These are phyloP conservation scores for Gila orcuttii DNA, from an alignment of 2,113 vertebrate genomes.

Conservation along the genomic window DNA sequence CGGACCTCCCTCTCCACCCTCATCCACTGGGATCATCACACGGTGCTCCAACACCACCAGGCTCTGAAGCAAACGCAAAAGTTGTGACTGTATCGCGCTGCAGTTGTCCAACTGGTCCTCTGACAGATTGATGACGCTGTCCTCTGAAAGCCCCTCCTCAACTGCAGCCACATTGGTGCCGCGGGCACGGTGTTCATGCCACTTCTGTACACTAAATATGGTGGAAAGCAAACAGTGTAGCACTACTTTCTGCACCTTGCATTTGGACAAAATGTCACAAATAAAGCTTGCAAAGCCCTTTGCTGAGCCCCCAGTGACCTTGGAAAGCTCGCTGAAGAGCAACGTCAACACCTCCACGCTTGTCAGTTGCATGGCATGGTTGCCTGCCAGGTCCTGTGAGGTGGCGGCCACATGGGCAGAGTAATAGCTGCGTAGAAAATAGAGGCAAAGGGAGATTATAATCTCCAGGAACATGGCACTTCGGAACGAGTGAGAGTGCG, in stretches of 20 bases:
- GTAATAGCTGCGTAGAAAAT: conserved; percentile 95
- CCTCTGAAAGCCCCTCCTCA: conserved; percentile 96
- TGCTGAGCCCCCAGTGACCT: conserved; percentile 92
- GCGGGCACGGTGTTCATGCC: conserved; percentile 87
- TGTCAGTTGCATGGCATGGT: conserved; percentile 97
- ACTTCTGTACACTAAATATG: conserved; percentile 96
- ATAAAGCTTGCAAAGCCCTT: conserved; percentile 98
- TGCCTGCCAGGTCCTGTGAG: conserved; percentile 90
- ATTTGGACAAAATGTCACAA: conserved; percentile 94
- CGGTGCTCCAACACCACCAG: conserved; percentile 92
- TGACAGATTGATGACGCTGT: conserved; percentile 95
- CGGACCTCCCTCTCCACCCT: conserved; percentile 74
- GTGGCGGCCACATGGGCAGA: conserved; percentile 89
- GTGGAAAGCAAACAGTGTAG: conserved; percentile 95
- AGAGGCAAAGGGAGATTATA: conserved; percentile 94
- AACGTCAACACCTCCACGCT: conserved; percentile 94
- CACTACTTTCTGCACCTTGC: conserved; percentile 98
- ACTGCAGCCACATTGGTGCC: conserved; percentile 84
- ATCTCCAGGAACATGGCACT: conserved; percentile 99
- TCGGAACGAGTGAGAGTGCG: conserved; percentile 91
- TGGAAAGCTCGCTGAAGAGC: conserved; percentile 91
- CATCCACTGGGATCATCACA: conserved; percentile 89
- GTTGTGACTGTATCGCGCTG: conserved; percentile 92
- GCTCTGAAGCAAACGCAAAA: conserved; percentile 90
- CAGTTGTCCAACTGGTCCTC: conserved; percentile 95